A percentile compares a stretch with the other conserved stretches of the same genome.
phyloP scores from a whole-genome alignment of 1,140 invertebrate species.

The Coenobita brevimanus region DNA sequence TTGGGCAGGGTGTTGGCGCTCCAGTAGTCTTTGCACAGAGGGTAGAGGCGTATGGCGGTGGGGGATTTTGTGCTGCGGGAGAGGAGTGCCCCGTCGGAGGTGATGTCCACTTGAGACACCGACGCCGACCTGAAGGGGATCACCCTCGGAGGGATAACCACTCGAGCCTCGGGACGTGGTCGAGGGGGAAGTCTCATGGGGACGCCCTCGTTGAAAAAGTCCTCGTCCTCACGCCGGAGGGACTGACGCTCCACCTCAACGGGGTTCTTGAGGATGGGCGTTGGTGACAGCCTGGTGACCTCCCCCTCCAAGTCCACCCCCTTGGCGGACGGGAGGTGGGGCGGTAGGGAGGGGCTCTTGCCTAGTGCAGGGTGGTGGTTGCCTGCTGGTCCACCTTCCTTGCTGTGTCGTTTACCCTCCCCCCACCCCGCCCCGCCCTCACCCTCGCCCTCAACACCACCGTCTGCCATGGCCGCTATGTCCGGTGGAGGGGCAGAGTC shows the following conservation, averaged over 20 bases:
- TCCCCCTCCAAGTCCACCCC: background rate
- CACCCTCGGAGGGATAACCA: constrained; percentile 43
- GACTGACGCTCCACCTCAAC: background rate
- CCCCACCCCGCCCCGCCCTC: constrained; percentile 3
- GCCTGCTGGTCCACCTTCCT: background rate
- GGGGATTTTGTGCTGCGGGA: constrained; percentile 48
- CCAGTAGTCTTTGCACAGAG: constrained; percentile 58
- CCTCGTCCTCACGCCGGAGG: constrained; percentile 11
- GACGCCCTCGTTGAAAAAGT: constrained; percentile 14
- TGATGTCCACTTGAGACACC: constrained; percentile 61
- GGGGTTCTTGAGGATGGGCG: background rate
- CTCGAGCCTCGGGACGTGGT: constrained; percentile 44
- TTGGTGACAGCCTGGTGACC: background rate
- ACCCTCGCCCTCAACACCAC: constrained; percentile 18
- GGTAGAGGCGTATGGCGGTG: constrained; percentile 45
- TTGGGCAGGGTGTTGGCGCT: constrained; percentile 63
- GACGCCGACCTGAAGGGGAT: constrained; percentile 64
- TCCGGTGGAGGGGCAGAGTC: constrained; percentile 33
- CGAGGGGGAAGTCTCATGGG: constrained; percentile 36
- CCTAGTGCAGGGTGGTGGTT: constrained; percentile 44
- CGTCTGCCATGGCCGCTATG: constrained; percentile 10
- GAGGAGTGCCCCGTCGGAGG: constrained; percentile 29
- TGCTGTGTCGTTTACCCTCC: constrained; percentile 37
- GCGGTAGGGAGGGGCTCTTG: constrained; percentile 54
- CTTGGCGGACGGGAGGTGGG: constrained; percentile 46